Percentiles rank a stretch among this genome's conserved stretches.
phyloP scores from a whole-genome alignment of 2,888 invertebrate genomes.

The Nomada goodeniana region DNA sequence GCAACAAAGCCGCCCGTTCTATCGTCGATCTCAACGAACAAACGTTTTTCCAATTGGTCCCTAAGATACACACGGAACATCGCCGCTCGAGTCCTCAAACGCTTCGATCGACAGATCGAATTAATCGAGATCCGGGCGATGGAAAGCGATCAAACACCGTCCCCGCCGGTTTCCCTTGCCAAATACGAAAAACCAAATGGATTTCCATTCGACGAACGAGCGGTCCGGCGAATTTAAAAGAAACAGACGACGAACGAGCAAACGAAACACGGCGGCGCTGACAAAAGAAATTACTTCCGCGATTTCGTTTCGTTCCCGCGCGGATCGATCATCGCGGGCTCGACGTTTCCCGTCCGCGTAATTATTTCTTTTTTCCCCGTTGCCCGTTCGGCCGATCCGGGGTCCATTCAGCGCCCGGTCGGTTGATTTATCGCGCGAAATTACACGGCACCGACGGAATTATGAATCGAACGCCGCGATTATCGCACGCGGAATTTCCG shows the following conservation, averaged over 20 bases:
- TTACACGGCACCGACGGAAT: constrained; percentile 63
- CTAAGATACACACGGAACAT: background rate
- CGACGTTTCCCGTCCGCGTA: constrained; percentile 1
- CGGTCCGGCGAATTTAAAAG: background rate
- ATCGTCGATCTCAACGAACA: background rate
- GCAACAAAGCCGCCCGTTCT: background rate
- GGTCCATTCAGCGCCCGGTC: background rate
- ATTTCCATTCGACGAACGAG: constrained; percentile 17
- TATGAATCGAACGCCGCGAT: constrained; percentile 57
- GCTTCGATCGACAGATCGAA: constrained; percentile 23
- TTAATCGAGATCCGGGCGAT: constrained; percentile 11
- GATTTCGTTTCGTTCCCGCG: constrained; percentile 12
- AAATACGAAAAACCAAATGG: background rate
- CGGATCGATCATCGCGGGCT: constrained; percentile 30
- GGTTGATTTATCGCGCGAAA: constrained; percentile 64
- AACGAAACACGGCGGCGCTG: constrained; percentile 33
- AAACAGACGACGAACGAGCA: background rate
- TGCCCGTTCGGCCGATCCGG: constrained; percentile 12
- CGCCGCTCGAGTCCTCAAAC: background rate
- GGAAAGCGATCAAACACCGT: background rate
- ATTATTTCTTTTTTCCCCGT: constrained; percentile 40
- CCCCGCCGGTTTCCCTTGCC: constrained; percentile 9
- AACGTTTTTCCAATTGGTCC: background rate
- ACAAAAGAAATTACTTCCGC: constrained; percentile 52
- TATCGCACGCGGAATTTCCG: constrained; percentile 67